Conservation (phyloP, 30 jellyfish, hydroid and myxozoan genomes). For the Mastigias papua region DNA sequence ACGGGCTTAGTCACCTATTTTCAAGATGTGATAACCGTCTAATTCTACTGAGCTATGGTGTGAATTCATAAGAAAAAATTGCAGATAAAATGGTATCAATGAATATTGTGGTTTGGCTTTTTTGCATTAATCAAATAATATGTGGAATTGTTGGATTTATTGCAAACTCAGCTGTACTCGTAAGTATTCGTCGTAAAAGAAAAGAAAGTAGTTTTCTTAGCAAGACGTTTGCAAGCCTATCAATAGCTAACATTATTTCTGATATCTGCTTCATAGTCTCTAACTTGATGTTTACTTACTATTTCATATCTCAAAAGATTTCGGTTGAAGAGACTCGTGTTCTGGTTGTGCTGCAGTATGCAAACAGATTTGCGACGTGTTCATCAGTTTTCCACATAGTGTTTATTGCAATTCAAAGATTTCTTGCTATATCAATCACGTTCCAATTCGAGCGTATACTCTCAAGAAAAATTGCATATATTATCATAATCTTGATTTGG, state of each 20-base stretch:
- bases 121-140: not conserved
- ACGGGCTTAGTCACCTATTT: not conserved
- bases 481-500: constrained; percentile 6
- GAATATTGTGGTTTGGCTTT: not conserved
- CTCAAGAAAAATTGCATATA: not conserved
- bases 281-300: not conserved
- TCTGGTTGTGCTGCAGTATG: not conserved
- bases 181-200: not conserved
- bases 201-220: not conserved
- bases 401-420: constrained; percentile 36
- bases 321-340: not conserved
- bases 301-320: not conserved
- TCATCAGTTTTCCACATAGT: constrained; percentile 1
- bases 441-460: not conserved
- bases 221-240: constrained; percentile 19
- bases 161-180: constrained; percentile 7
- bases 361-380: not conserved
- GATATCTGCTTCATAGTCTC: not conserved
- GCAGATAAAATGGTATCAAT: not conserved
- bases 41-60: not conserved
- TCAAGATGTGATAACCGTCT: not conserved
- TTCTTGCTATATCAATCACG: constrained; percentile 15
- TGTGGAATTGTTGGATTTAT: constrained; percentile 15
- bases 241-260: constrained; percentile 7
- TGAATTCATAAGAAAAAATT: not conserved